phyloP scores from a whole-genome alignment of 2,113 vertebrate species.

The Chroicocephalus ridibundus region DNA sequence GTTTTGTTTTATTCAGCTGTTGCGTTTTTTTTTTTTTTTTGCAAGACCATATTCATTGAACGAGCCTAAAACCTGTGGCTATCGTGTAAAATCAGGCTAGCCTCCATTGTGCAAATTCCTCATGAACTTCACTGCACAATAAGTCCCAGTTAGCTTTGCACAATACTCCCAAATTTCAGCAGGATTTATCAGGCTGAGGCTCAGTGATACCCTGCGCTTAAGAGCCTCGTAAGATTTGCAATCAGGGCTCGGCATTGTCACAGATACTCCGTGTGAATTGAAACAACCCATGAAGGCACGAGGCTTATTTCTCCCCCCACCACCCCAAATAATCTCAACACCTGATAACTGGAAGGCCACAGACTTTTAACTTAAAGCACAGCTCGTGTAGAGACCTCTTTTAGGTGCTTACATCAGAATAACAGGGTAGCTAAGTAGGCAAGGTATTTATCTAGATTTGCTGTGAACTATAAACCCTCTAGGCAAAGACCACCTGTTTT shows the following conservation, averaged over 20 bases:
- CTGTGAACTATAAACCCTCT: neutral
- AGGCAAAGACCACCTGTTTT: neutral
- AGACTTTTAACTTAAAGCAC: neutral
- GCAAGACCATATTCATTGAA: neutral
- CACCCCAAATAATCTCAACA: neutral
- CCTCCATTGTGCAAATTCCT: neutral
- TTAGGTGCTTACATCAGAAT: neutral
- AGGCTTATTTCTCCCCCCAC: neutral
- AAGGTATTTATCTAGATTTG: neutral
- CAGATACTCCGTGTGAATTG: neutral
- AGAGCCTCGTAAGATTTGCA: neutral
- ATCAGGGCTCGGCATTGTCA: accelerated
- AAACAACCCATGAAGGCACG: neutral
- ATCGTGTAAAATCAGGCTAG: neutral
- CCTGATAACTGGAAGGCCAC: neutral
- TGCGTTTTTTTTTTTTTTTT: neutral
- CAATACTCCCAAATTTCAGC: neutral
- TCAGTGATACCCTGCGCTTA: neutral
- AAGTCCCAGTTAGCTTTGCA: neutral
- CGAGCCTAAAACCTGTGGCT: neutral
- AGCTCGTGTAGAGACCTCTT: neutral
- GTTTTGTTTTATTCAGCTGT: neutral
- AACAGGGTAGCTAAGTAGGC: neutral
- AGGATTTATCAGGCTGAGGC: neutral
- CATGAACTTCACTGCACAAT: neutral